Evolutionary conservation across 2,113 vertebrate genomes (phyloP).

Genomic region (Bujurquina vittata): DNA sequence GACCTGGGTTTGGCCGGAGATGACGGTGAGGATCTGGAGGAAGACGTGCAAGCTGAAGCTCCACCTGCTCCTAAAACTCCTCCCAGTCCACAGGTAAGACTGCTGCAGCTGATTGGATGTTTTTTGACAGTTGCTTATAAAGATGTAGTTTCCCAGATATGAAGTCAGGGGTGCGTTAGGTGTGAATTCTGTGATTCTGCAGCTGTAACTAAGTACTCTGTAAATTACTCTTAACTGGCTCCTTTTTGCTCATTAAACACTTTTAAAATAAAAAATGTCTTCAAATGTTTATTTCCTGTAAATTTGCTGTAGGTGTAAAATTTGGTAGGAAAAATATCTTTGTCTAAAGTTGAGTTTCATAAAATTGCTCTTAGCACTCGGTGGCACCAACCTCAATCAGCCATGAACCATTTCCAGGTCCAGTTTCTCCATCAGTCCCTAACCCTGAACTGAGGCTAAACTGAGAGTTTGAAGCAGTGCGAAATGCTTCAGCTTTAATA

Average conservation of each 20-base stretch:
- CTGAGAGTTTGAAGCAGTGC: too few species aligned
- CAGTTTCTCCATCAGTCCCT: not conserved
- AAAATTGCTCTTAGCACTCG: not conserved
- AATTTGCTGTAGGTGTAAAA: not conserved
- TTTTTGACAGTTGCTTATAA: too few species aligned
- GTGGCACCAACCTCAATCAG: not conserved
- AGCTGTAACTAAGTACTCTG: too few species aligned
- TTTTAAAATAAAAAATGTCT: too few species aligned
- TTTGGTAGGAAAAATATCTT: not conserved
- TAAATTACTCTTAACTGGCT: too few species aligned
- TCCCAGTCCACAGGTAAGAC: constrained; percentile 87
- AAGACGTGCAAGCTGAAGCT: constrained; percentile 43
- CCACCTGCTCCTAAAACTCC: constrained; percentile 65
- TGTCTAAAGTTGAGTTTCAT: not conserved
- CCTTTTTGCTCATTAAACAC: too few species aligned
- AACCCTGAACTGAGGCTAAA: not conserved
- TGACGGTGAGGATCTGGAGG: constrained; percentile 72
- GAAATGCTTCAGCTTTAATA: too few species aligned
- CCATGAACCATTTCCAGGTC: not conserved
- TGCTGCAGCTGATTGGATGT: not conserved
- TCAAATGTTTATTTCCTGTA: too few species aligned
- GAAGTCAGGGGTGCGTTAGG: too few species aligned
- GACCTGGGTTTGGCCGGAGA: constrained; percentile 82
- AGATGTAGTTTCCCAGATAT: too few species aligned
- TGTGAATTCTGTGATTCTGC: too few species aligned